Evolutionary conservation across 2,797 vertebrate species (phyloP).

Genomic region (Gadopsis bispinosus): DNA sequence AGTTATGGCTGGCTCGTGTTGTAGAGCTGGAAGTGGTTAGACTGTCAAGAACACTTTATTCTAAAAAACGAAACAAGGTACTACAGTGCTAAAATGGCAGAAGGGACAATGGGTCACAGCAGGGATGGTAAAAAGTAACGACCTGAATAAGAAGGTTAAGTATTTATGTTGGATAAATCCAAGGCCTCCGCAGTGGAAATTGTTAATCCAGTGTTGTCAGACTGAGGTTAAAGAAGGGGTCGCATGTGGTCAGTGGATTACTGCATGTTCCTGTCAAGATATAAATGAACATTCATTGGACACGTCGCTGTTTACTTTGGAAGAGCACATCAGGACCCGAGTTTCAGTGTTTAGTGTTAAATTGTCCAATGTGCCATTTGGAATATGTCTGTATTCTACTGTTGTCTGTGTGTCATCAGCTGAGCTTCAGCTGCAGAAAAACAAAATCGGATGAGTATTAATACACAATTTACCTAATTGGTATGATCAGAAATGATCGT

Average conservation of each 20-base stretch:
- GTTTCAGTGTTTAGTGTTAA: slow-evolving; percentile 69
- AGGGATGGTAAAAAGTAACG: background rate
- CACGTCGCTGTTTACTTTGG: slow-evolving; percentile 69
- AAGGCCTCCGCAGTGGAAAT: slow-evolving; percentile 24
- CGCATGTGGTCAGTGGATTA: slow-evolving; percentile 58
- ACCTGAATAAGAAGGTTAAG: background rate
- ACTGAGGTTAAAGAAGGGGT: slow-evolving; percentile 43
- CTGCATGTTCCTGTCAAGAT: slow-evolving; percentile 59
- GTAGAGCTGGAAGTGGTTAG: background rate
- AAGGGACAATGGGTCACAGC: background rate
- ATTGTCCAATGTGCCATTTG: slow-evolving; percentile 66
- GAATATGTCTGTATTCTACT: slow-evolving; percentile 39
- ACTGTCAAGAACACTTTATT: slow-evolving; percentile 17
- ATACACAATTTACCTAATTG: background rate
- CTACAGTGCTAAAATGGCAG: background rate
- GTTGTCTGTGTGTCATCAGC: slow-evolving; percentile 19
- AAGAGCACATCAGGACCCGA: slow-evolving; percentile 26
- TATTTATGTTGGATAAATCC: background rate
- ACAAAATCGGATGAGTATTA: background rate
- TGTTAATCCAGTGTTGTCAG: slow-evolving; percentile 47
- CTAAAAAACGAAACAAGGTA: background rate
- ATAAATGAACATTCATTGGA: slow-evolving; percentile 59
- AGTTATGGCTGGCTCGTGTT: background rate
- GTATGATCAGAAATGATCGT: slow-evolving; percentile 14
- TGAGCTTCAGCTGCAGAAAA: slow-evolving; percentile 6